phyloP scores from a whole-genome alignment of 1,140 invertebrate species.

The Zaprionus africanus region DNA sequence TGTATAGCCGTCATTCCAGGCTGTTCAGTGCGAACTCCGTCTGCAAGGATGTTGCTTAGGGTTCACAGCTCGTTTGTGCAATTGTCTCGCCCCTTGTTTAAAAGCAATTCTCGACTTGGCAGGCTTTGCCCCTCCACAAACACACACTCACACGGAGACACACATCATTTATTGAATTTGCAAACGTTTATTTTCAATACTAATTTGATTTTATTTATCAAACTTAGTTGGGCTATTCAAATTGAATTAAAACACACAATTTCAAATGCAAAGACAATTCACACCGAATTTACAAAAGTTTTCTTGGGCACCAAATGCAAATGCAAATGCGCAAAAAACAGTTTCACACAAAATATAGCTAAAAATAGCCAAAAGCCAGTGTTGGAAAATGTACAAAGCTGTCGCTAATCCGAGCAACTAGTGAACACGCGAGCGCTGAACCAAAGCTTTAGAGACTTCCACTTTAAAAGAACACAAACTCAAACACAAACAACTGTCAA shows the following conservation, averaged over 20 bases:
- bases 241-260: slow-evolving; percentile 50
- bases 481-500: slow-evolving; percentile 28
- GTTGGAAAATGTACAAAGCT: slow-evolving; percentile 61
- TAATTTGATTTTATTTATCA: slow-evolving; percentile 46
- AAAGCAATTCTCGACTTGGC: slow-evolving; percentile 84
- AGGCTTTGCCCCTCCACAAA: slow-evolving; percentile 76
- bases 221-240: slow-evolving; percentile 56
- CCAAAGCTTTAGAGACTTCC: slow-evolving; percentile 50
- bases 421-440: slow-evolving; percentile 64
- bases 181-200: slow-evolving; percentile 40
- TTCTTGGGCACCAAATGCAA: slow-evolving; percentile 64
- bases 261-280: slow-evolving; percentile 67
- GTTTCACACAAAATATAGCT: slow-evolving; percentile 40
- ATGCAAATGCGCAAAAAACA: slow-evolving; percentile 24
- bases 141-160: slow-evolving; percentile 42
- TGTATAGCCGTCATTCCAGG: slow-evolving; percentile 5
- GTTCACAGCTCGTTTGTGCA: slow-evolving; percentile 64
- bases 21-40: slow-evolving; percentile 11
- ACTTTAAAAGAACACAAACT: slow-evolving; percentile 34
- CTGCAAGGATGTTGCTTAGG: slow-evolving; percentile 17
- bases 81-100: slow-evolving; percentile 67
- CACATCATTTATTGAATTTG: slow-evolving; percentile 69
- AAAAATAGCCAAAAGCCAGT: slow-evolving; percentile 34
- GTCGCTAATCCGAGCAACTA: slow-evolving; percentile 33
- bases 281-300: slow-evolving; percentile 51